Evolutionary conservation across 1,140 invertebrate species (phyloP).

Genomic region (Hesperophylax magnus): DNA sequence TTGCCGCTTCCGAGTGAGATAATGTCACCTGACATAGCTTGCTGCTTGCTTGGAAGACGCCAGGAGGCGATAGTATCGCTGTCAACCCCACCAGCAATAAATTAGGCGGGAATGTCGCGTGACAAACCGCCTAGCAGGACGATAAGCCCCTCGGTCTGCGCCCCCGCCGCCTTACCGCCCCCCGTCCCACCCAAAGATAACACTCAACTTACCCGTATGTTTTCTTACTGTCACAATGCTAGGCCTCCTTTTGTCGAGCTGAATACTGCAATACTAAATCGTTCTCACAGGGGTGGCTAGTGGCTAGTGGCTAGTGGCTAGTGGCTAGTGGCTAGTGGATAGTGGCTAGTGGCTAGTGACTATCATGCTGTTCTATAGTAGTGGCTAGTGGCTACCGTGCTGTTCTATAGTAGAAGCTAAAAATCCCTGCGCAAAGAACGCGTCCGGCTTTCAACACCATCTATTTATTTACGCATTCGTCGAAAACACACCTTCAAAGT

Average conservation of each 20-base stretch:
- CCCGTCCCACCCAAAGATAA: slow-evolving; percentile 19
- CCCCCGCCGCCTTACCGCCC: too few relatives aligned
- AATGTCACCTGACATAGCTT: slow-evolving; percentile 44
- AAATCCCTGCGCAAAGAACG: not conserved
- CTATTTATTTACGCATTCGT: not conserved
- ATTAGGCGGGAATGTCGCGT: slow-evolving; percentile 54
- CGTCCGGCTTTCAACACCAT: not conserved
- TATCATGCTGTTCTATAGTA: too few relatives aligned
- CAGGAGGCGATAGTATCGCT: slow-evolving; percentile 38
- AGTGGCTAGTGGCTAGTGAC: not conserved
- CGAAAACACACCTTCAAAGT: not conserved
- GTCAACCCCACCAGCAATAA: slow-evolving; percentile 48
- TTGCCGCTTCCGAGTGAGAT: slow-evolving; percentile 33
- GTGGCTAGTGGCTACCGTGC: too few relatives aligned
- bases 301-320: not conserved
- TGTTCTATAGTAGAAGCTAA: not conserved
- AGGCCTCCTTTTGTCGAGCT: slow-evolving; percentile 30
- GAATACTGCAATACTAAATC: slow-evolving; percentile 3
- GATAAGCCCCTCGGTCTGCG: slow-evolving; percentile 48
- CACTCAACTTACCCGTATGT: slow-evolving; percentile 38
- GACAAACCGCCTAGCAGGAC: slow-evolving; percentile 44
- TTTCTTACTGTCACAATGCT: slow-evolving; percentile 38
- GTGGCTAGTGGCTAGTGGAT: not conserved
- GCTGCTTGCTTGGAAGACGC: slow-evolving; percentile 21
- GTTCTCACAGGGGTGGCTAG: not conserved